Evolutionary conservation across 2,888 invertebrate species (phyloP), one percentile per base, ranked within the genome.

Genomic region (Arrhopalites spinosus): DNA sequence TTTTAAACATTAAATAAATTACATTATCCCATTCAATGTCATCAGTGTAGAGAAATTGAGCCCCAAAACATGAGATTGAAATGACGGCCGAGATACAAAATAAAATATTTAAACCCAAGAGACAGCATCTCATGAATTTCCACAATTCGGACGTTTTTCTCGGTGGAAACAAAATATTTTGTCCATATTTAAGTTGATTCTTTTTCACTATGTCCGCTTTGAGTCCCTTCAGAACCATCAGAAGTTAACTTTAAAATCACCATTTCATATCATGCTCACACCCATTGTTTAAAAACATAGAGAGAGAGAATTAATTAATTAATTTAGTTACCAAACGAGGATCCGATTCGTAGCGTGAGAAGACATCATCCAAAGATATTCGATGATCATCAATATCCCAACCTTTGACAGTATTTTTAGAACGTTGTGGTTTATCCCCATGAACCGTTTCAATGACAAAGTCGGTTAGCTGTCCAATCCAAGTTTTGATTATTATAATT

Each of bases 61-160:
- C 85, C 13, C 79, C 79, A 83, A 86, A 88, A 45, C 87, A 87
- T n/a, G n/a, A n/a, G n/a, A n/a, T n/a, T n/a, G 36, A 7, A 72
- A 87, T 82, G 82, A 86, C 86, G 79, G 87, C 87, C 50, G 87
- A 84, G 71, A 86, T 80, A 25, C 88, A 88, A 74, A 88, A 84
- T 45, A 88, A 83, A 78, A 79, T 66, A 72, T 81, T 86, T 81
- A 88, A 87, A 25, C 88, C 88, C 56, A 87, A 87, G 82, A 88
- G 87, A 75, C 88, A 83, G 78, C 87, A 86, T 83, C 87, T 86
- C 80, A 86, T 85, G 83, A 88, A 88, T 83, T 88, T 88, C 69
- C 87, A 84, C 86, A 87, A 87, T 81, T 87, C 87, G 3, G 88
- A 87, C 1, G 86, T 86, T 74, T 86, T 87, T 80, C 85, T 85